A percentile compares a stretch with the other conserved stretches of the same genome.
Conservation (phyloP, 1,140 invertebrate genomes). For the Lethocerus indicus region DNA sequence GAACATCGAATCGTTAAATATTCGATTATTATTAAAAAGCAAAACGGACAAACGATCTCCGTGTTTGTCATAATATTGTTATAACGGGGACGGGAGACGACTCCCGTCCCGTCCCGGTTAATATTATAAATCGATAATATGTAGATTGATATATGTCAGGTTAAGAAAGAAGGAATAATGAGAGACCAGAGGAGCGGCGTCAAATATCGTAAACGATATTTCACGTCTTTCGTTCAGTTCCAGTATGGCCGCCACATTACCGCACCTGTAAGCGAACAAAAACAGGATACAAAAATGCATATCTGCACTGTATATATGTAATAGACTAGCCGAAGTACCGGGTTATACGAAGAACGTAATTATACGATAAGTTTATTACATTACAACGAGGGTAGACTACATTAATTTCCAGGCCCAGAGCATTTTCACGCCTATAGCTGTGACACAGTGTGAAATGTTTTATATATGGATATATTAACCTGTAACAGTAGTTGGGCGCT, state of each 20-base stretch:
- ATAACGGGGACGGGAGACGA: too few species aligned
- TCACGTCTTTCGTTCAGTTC: constrained; percentile 92
- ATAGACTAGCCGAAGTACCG: not conserved
- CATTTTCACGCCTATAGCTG: not conserved
- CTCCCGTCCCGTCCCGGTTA: too few species aligned
- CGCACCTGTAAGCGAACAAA: constrained; percentile 67
- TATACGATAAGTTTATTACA: not conserved
- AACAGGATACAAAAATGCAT: not conserved
- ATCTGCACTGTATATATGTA: not conserved
- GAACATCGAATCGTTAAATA: too few species aligned
- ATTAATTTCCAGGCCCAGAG: not conserved
- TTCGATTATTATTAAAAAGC: too few species aligned
- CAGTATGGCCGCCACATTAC: constrained; percentile 96
- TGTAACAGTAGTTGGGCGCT: constrained; percentile 98
- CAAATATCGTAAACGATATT: constrained; percentile 94
- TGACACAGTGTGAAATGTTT: not conserved
- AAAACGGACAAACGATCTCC: too few species aligned
- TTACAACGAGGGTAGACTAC: not conserved
- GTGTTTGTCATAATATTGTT: too few species aligned
- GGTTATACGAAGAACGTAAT: not conserved
- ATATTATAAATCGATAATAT: too few species aligned
- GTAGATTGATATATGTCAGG: too few species aligned
- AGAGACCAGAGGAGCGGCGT: constrained; percentile 95
- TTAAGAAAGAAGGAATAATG: too few species aligned
- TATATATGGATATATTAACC: constrained; percentile 31